Percentiles rank a stretch among this genome's conserved stretches.
Conservation (phyloP, 2,888 invertebrate species). For the Vandiemenella viatica region DNA sequence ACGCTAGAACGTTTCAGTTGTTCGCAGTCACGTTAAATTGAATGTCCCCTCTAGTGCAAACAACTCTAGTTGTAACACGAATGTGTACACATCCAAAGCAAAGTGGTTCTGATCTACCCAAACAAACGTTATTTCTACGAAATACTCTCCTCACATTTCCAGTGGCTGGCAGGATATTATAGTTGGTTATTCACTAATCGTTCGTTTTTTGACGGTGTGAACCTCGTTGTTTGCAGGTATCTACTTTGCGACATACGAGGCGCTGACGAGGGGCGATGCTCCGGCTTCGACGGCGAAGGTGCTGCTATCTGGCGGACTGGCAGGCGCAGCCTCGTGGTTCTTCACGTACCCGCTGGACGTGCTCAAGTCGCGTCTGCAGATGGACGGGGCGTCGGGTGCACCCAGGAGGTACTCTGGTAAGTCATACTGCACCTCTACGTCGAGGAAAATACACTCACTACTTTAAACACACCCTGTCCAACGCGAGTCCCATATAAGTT, state of each 20-base stretch:
- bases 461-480: background rate
- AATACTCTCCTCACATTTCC: too few relatives aligned
- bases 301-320: slow-evolving; percentile 69
- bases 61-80: too few relatives aligned
- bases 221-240: too few relatives aligned
- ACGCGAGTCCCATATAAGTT: background rate
- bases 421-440: background rate
- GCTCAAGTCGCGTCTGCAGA: slow-evolving; percentile 75
- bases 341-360: slow-evolving; percentile 79
- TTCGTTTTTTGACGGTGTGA: too few relatives aligned
- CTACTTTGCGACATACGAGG: slow-evolving; percentile 78
- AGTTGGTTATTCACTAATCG: too few relatives aligned
- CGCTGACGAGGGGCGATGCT: slow-evolving; percentile 36
- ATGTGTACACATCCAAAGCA: too few relatives aligned
- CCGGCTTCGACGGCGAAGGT: slow-evolving; percentile 47
- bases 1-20: too few relatives aligned
- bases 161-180: too few relatives aligned
- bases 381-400: slow-evolving; percentile 36
- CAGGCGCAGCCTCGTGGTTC: slow-evolving; percentile 77
- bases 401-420: background rate
- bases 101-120: too few relatives aligned
- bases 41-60: too few relatives aligned
- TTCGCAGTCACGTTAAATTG: too few relatives aligned
- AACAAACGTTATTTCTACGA: too few relatives aligned
- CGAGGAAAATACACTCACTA: background rate